Evolutionary conservation across 2,888 invertebrate species (phyloP), one percentile per base, ranked within the genome.

Genomic region (Lapara coniferarum): DNA sequence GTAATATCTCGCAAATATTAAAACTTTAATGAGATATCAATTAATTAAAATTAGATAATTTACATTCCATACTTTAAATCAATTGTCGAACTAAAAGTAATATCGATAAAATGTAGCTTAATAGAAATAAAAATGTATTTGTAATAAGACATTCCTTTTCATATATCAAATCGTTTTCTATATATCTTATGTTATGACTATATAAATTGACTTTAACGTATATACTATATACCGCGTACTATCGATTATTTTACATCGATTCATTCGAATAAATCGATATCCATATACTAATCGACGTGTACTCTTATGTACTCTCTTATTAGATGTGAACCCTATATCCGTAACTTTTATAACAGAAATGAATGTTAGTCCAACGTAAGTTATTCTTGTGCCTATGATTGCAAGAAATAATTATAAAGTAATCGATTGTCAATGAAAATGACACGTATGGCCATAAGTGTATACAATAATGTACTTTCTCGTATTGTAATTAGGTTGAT

Each of bases 371-470:
- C 59, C 16, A 59, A 59, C 14, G n/a, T 37, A 8, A 58, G 14
- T 59, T 16, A 49, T 49, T 63, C 63, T 63, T 63, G 63, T 63
- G 63, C 49, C 49, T 63, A 46, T 63, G 49, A 63, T 63, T 49
- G 46, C 49, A 63, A 16, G 16, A 44, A 46, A 46, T 56, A 56
- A 13, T 25, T 25, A 13, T 19, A 7, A 49, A 12, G 16, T 59
- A 16, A 49, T 30, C 10, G 13, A n/a, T 12, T 16, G 16, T 44
- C 16, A 46, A 49, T 49, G 16, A 8, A 37, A 37, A 63, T 49
- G 10, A 49, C 16, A 49, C 46, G n/a, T n/a, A 19, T 19, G 10
- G 55, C n/a, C 10, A 19, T 55, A 10, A 10, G 19, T 55, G 16
- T 63, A 49, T 49, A 46, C 59, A 59, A 59, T 46, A 46, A 46